Base-by-base conservation (phyloP, 2,113 vertebrate genomes). In the Cavia aperea region DNA sequence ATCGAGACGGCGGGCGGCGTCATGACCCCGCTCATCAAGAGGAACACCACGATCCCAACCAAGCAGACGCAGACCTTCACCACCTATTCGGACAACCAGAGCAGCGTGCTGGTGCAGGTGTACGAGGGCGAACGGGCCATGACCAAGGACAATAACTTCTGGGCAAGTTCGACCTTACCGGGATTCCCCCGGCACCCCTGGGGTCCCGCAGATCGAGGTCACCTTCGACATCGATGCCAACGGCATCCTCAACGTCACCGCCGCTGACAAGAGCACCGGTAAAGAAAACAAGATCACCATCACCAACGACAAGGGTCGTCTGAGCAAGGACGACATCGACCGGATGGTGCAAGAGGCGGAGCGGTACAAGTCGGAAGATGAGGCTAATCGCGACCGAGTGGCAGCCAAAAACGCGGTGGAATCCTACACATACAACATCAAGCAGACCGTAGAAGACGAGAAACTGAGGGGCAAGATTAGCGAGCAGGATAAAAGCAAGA, bases 11-110 rank as follows among this genome's bases (percentile, higher is more conserved):
- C 98, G 0, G 98, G 98, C 24, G 98, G 98, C 1, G 98, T 98
- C 95, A 98, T 98, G 98, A 98, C 98, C 0, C 97, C 98, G 1
- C 98, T 98, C 94, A 98, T 98, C 96, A 98, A 98, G 91, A 97
- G 98, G 31, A 98, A 98, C 97, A 98, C 98, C 78, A 98, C 98
- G 56, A 98, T 98, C 95, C 98, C 98, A 82, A 98, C 98, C 95
- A 98, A 98, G 97, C 98, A 98, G 96, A 98, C 98, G n/a, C 98
- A 98, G 97, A 98, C 97, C 96, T 98, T 98, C 96, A 98, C 98
- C 85, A 98, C 98, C 82, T 98, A 98, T 96, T 98, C 98, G 0
- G 98, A 98, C 97, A 98, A 98, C 96, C 98, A 98, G 97, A 98
- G 96, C 96, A 98, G 98, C 0, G 98, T 98, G 91, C 95, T 98